phyloP scores from a whole-genome alignment of 2,888 invertebrate species.

The Drosophila anceps region DNA sequence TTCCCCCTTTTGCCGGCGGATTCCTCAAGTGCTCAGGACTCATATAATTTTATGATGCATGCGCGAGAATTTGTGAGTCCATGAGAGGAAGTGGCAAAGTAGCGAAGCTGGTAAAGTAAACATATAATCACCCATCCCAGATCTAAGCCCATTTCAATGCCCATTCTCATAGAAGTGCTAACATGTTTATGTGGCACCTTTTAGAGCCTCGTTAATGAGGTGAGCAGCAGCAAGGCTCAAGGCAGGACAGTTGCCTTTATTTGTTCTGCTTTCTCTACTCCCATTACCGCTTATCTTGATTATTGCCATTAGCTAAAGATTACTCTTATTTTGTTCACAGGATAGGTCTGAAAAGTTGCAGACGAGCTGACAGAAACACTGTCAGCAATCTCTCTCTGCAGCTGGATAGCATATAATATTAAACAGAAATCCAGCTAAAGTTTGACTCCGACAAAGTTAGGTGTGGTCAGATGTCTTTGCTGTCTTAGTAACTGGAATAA shows the following conservation, averaged over 20 bases:
- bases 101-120: not conserved
- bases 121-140: not conserved
- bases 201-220: slow-evolving; percentile 30
- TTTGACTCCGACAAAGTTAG: too few relatives aligned
- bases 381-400: not conserved
- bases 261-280: not conserved
- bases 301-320: slow-evolving; percentile 13
- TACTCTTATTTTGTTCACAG: slow-evolving; percentile 30
- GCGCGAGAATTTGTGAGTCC: slow-evolving; percentile 15
- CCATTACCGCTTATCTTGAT: slow-evolving; percentile 4
- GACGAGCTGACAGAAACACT: not conserved
- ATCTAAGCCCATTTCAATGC: slow-evolving; percentile 5
- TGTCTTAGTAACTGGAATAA: not conserved
- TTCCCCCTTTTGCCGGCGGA: slow-evolving; percentile 12
- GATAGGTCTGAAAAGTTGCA: not conserved
- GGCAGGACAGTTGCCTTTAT: slow-evolving; percentile 5
- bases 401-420: not conserved
- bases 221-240: not conserved
- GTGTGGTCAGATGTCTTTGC: not conserved
- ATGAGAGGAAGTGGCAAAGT: not conserved
- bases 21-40: slow-evolving; percentile 47
- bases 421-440: not conserved
- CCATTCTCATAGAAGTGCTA: slow-evolving; percentile 40
- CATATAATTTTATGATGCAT: slow-evolving; percentile 71
- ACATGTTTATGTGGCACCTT: slow-evolving; percentile 47